Percentiles rank a stretch among this genome's conserved stretches.
These are phyloP conservation scores for Campylomormyrus numenius DNA, from an alignment of 2,113 vertebrate genomes.

Conservation along the genomic window DNA sequence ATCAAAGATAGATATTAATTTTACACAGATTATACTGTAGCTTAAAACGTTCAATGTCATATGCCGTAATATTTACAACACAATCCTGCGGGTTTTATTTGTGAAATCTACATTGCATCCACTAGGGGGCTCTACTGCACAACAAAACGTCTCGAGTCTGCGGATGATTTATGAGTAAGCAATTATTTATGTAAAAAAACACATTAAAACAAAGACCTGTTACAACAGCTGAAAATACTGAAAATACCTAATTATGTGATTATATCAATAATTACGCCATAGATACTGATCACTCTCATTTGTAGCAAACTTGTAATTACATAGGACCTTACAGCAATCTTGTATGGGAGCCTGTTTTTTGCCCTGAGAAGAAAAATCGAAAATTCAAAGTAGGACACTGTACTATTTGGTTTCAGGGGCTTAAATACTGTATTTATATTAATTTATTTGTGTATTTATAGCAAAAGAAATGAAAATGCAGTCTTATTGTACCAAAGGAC, in stretches of 20 bases:
- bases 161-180: neutral
- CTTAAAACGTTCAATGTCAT: neutral
- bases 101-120: neutral
- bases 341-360: neutral
- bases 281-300: neutral
- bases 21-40: neutral
- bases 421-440: neutral
- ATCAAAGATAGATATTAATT: neutral
- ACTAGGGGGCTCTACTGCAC: constrained; percentile 18
- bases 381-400: neutral
- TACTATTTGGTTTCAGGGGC: neutral
- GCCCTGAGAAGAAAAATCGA: neutral
- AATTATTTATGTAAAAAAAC: neutral
- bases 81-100: neutral
- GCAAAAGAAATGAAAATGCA: neutral
- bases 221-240: neutral
- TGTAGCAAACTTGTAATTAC: neutral
- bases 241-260: neutral
- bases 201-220: neutral
- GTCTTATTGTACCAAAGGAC: neutral
- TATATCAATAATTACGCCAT: neutral
- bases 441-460: neutral
- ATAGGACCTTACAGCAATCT: neutral
- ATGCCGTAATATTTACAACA: neutral
- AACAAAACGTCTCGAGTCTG: neutral